Percentiles rank a stretch among this genome's conserved stretches.
Evolutionary conservation across 2,113 vertebrate species (phyloP).

Genomic region (Cheirogaleus medius): DNA sequence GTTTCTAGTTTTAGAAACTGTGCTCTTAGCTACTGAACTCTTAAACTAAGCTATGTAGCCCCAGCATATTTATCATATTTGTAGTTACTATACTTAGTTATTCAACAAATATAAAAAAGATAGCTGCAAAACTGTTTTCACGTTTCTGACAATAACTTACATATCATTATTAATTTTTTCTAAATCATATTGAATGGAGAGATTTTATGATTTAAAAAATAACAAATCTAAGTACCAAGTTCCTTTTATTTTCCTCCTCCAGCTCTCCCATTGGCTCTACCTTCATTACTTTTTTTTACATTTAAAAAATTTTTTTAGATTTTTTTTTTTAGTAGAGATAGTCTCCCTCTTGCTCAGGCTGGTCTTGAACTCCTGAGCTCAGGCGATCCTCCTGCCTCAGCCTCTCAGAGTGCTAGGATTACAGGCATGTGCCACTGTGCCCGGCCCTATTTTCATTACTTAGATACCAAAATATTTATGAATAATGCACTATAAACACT

Average conservation of each 20-base stretch:
- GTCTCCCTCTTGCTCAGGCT: too few species aligned
- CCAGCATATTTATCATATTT: background rate
- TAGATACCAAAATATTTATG: background rate
- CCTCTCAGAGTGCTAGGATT: too few species aligned
- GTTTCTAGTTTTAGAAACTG: background rate
- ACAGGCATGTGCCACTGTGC: too few species aligned
- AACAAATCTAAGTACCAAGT: background rate
- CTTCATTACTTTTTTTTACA: background rate
- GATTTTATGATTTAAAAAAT: background rate
- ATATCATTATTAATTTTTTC: background rate
- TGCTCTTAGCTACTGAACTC: background rate
- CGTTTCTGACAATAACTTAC: background rate
- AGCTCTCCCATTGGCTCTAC: background rate
- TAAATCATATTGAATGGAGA: background rate
- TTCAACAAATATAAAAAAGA: background rate
- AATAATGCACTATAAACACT: background rate
- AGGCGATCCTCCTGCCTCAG: too few species aligned
- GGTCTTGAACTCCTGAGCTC: too few species aligned
- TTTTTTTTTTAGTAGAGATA: too few species aligned
- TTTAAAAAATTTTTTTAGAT: too few species aligned
- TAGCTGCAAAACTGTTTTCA: background rate
- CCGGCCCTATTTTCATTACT: background rate
- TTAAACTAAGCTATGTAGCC: background rate
- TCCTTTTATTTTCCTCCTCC: background rate
- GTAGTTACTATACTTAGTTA: background rate